Percentiles rank a stretch among this genome's conserved stretches.
phyloP scores from a whole-genome alignment of 2,888 invertebrate species.

The Tuberolachnus salignus region DNA sequence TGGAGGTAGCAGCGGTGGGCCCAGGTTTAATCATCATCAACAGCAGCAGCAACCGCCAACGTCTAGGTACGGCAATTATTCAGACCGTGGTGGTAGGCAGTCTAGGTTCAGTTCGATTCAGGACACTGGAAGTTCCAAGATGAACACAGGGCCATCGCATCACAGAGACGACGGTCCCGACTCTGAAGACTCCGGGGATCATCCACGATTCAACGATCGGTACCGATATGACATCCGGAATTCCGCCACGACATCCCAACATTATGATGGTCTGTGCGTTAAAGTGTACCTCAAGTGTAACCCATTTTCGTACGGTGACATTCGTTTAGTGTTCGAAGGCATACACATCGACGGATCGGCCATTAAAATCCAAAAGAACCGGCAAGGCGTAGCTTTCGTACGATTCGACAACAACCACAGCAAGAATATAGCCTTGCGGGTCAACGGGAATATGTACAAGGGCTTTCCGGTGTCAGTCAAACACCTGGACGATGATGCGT shows the following conservation, averaged over 20 bases:
- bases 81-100: neutral
- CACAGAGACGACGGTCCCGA: neutral
- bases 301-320: constrained; percentile 76
- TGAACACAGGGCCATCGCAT: neutral
- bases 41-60: neutral
- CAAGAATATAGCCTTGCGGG: constrained; percentile 73
- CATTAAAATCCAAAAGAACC: constrained; percentile 66
- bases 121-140: too few relatives aligned
- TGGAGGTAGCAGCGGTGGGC: neutral
- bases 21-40: neutral
- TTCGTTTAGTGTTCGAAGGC: constrained; percentile 81
- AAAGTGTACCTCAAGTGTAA: constrained; percentile 77
- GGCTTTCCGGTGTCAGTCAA: constrained; percentile 73
- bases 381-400: constrained; percentile 78
- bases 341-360: constrained; percentile 61
- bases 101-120: neutral
- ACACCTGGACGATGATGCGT: constrained; percentile 74
- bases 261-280: constrained; percentile 66
- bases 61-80: neutral
- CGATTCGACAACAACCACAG: constrained; percentile 75
- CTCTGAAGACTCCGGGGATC: neutral
- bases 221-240: constrained; percentile 63
- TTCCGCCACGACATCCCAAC: constrained; percentile 71
- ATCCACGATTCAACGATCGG: constrained; percentile 55
- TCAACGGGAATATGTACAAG: constrained; percentile 70